Conservation (phyloP, 2,113 vertebrate species). For the Dicerorhinus sumatrensis region DNA sequence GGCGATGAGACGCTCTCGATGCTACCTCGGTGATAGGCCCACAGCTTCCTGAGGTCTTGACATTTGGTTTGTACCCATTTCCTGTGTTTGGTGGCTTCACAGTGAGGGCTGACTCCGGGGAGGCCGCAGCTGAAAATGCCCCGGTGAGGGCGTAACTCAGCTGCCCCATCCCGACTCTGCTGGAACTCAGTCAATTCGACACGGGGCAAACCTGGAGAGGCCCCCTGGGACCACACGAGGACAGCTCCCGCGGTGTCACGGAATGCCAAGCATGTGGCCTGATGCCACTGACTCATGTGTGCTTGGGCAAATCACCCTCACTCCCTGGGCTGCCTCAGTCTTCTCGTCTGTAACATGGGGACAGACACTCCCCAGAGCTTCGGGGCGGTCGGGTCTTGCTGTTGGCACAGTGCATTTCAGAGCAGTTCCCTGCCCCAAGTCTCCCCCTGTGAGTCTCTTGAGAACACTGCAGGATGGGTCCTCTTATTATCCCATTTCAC, state of each 20-base stretch:
- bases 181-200: neutral
- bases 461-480: neutral
- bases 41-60: neutral
- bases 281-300: neutral
- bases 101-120: neutral
- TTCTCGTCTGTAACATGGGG: neutral
- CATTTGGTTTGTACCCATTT: slow-evolving; percentile 40
- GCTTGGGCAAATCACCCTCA: neutral
- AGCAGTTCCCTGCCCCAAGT: neutral
- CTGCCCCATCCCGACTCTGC: neutral
- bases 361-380: neutral
- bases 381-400: neutral
- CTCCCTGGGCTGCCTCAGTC: neutral
- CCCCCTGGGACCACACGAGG: fast-evolving
- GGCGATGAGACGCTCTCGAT: neutral
- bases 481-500: neutral
- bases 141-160: neutral
- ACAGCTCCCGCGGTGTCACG: neutral
- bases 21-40: neutral
- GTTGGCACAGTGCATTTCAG: neutral
- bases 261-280: neutral
- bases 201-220: neutral
- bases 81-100: neutral
- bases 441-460: neutral
- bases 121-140: neutral